A percentile compares a stretch with the other conserved stretches of the same genome.
phyloP scores from a whole-genome alignment of 1,140 invertebrate species.

The Medauroidea extradentata region DNA sequence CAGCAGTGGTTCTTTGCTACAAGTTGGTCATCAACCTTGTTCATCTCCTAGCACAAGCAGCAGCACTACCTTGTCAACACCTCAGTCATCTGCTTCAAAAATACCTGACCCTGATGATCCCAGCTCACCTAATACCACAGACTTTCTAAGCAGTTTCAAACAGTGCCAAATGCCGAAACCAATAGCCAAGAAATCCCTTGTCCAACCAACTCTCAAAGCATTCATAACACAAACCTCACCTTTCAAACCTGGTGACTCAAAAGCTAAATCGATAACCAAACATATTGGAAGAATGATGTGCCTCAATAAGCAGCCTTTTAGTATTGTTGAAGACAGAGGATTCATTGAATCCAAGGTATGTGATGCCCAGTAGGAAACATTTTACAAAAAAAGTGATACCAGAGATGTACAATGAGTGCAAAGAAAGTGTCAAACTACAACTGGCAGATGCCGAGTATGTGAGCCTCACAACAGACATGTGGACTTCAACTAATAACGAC shows the following conservation, averaged over 20 bases:
- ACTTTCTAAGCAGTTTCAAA: no score
- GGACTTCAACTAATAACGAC: slow-evolving; percentile 24
- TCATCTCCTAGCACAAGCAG: no score
- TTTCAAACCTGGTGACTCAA: slow-evolving; percentile 11
- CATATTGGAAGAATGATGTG: slow-evolving; percentile 25
- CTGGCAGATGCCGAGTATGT: slow-evolving; percentile 15
- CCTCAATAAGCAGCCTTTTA: slow-evolving; percentile 27
- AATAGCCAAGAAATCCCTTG: no score
- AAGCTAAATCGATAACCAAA: slow-evolving; percentile 23
- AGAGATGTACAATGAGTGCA: slow-evolving; percentile 18
- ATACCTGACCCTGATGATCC: no score
- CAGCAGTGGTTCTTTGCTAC: no score
- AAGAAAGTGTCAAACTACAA: slow-evolving; percentile 14
- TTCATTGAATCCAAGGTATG: slow-evolving; percentile 25
- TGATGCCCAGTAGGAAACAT: slow-evolving; percentile 27
- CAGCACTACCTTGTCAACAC: no score
- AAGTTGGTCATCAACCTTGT: no score
- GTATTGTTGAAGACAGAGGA: slow-evolving; percentile 29
- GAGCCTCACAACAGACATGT: slow-evolving; percentile 25
- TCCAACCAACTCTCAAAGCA: no score
- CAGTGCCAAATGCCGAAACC: no score
- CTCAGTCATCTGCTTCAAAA: no score
- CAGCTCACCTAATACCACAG: no score
- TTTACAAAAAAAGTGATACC: slow-evolving; percentile 23
- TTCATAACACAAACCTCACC: no score